Evolutionary conservation across 2,888 invertebrate genomes (phyloP), one percentile per base, ranked within the genome.

Genomic region (Drosophila cognata): DNA sequence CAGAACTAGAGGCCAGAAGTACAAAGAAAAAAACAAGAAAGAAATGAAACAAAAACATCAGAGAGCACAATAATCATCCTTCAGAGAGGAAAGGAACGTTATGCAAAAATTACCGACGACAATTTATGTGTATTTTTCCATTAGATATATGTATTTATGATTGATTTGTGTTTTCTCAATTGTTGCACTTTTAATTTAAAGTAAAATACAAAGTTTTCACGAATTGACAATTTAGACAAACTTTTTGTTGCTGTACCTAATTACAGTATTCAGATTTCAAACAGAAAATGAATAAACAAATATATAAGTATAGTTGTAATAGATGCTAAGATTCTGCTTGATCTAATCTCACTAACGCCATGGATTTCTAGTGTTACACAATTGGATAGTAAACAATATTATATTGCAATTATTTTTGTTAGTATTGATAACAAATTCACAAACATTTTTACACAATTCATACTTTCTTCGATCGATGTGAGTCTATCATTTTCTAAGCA

Each of bases 401-500:
- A 55, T 29, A 41, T 71, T 71, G 51, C 51, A 21, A 57, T 62
- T 57, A 72, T 60, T 61, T 57, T 3, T 10, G 16, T 35, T 25
- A 38, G 46, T 74, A 70, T 62, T 74, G 69, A 77, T 68, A 73
- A 74, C 79, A 79, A 76, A 68, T 64, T 65, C 58, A 74, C 63
- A 74, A 74, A 58, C 57, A 68, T 31, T 65, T 8, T 35, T 35
- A 33, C 48, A 59, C 63, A 68, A 50, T 64, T 56, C 25, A 48
- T 55, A 28, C 7, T 31, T 38, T 46, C n/a, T 3, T 46, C 21
- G 16, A 31, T 60, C 25, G 8, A n/a, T 56, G 16, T 33, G 50
- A 41, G 36, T 18, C 29, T 18, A 16, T 43, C 8, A 43, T 28
- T 46, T 28, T 35, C 28, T 46, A 35, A 46, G 58, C 64, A 48